Conservation (phyloP, 2,113 vertebrate species). For the Pan troglodytes region NHGRI_mPanTro3-v2.1_pri NC_072410.2:42412001-42412500, state of each 20-base stretch:
- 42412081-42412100: conserved; percentile 45
- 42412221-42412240: conserved; percentile 53
- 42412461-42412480: not conserved
- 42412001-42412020: not conserved
- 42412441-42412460: not conserved
- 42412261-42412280: conserved; percentile 68
- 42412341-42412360: conserved; percentile 64
- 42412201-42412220: conserved; percentile 64
- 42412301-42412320: conserved; percentile 51
- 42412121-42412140: not conserved
- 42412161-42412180: conserved; percentile 13
- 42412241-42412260: conserved; percentile 66
- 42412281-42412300: conserved; percentile 65
- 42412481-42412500: not conserved
- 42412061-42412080: conserved; percentile 28
- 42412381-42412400: conserved; percentile 65
- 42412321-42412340: conserved; percentile 72
- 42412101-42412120: not conserved
- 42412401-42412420: conserved; percentile 21
- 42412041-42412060: not conserved
- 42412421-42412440: conserved; percentile 31
- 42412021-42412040: not conserved
- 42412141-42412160: not conserved
- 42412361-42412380: conserved; percentile 79
- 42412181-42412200: conserved; percentile 45